Evolutionary conservation across 2,797 vertebrate genomes (phyloP), one percentile per base, ranked within the genome.

Genomic region (Threskiornis aethiopicus): DNA sequence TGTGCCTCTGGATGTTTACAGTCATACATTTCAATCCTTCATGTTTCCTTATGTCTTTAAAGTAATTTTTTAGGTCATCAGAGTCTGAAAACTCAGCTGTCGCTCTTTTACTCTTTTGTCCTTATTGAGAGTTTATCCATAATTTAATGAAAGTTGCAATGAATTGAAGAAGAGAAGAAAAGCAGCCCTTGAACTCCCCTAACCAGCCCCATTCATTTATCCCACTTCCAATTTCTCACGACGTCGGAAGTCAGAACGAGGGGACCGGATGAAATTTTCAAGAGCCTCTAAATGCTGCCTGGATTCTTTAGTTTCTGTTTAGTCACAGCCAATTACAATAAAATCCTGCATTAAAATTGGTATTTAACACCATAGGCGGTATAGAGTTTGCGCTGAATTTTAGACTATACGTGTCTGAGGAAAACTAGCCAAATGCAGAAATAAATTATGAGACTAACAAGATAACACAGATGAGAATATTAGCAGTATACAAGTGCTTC

Each of bases 1-100:
- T 3, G 35, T 51, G 51, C 52, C 52, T 52, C 62, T 83, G 83
- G 49, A 33, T 94, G 77, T 75, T 89, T 78, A 88, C 79, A 95
- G 61, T 81, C 64, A 80, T 29, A 83, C 33, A 33, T 84, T 96
- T 92, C 85, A 92, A 75, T 75, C n/a, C 64, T 93, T 92, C 82
- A 41, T 47, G 59, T 66, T 91, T 87, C 73, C 59, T 89, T 96
- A 49, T 81, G 58, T 67, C 75, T 89, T 80, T 70, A 92, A 85
- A 93, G 65, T 46, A 85, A 79, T 76, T 94, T 72, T 95, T 93
- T 81, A 92, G 85, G 89, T 94, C 89, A 96, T 72, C 73, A 72
- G 61, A 88, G 83, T 64, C 78, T 82, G 89, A 91, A 95, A 96
- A 92, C 58, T 88, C 44, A 91, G 52, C 85, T 95, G 82, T 84